A percentile compares a stretch with the other conserved stretches of the same genome.
phyloP scores from a whole-genome alignment of 2,113 vertebrate genomes.

The Stomatorhinus ivindoensis region DNA sequence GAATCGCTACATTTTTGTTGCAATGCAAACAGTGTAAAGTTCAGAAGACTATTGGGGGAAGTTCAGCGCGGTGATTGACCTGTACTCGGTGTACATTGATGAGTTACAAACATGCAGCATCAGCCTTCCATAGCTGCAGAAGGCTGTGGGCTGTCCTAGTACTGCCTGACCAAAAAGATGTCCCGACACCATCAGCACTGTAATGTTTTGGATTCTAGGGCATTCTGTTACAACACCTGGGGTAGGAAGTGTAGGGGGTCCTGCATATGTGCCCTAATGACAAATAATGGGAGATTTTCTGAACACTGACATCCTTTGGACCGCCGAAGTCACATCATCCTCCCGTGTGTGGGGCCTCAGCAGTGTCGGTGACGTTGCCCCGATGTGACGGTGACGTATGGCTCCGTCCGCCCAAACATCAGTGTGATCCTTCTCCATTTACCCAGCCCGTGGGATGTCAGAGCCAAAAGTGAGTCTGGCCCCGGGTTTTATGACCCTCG shows the following conservation, averaged over 20 bases:
- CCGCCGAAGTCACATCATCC: not conserved
- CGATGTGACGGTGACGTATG: not conserved
- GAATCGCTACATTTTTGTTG: not conserved
- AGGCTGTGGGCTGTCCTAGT: not conserved
- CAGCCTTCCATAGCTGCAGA: not conserved
- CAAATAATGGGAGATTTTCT: not conserved
- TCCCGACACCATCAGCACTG: not conserved
- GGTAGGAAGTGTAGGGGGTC: not conserved
- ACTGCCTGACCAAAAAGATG: not conserved
- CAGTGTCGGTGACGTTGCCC: not conserved
- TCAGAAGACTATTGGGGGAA: not conserved
- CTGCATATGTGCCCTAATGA: not conserved
- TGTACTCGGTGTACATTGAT: not conserved
- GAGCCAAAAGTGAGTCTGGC: not conserved
- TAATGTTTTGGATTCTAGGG: not conserved
- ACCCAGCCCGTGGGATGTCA: not conserved
- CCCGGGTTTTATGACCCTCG: not conserved
- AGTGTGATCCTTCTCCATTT: not conserved
- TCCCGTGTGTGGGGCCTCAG: not conserved
- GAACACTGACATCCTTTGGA: not conserved
- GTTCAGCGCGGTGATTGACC: not conserved
- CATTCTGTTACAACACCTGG: not conserved
- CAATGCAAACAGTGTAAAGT: not conserved
- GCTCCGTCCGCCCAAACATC: not conserved
- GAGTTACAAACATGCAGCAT: not conserved